These are phyloP conservation scores for Drosophila ochracea DNA, from an alignment of 2,888 invertebrate genomes.

Conservation along the genomic window DNA sequence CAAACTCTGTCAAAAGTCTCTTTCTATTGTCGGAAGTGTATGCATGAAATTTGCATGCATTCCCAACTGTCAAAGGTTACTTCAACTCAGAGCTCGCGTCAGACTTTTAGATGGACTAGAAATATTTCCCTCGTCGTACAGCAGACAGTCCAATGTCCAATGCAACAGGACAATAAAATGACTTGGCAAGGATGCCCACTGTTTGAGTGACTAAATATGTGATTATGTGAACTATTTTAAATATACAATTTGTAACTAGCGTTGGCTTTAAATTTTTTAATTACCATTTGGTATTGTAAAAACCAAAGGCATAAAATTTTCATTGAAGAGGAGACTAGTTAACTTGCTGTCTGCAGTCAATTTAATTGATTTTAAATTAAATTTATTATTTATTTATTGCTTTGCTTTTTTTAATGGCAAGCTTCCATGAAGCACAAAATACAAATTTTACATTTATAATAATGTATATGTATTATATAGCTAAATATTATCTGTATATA, in stretches of 20 bases:
- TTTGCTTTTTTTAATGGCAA: not conserved
- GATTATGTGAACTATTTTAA: not conserved
- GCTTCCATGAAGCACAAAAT: not conserved
- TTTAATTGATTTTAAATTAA: not conserved
- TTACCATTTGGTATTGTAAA: not conserved
- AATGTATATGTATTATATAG: not conserved
- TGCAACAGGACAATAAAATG: not conserved
- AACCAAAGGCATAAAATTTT: not conserved
- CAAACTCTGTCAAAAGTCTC: conserved; percentile 45
- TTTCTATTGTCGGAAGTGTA: conserved; percentile 46
- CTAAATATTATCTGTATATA: not conserved
- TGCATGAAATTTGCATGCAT: conserved; percentile 63
- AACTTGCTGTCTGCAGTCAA: not conserved
- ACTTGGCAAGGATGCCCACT: not conserved
- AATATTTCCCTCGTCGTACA: conserved; percentile 31
- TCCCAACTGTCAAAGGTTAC: conserved; percentile 32
- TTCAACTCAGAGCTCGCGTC: not conserved
- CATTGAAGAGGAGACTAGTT: not conserved
- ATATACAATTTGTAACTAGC: not conserved
- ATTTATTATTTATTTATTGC: not conserved
- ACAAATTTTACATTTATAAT: not conserved
- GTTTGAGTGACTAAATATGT: not conserved
- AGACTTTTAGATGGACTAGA: conserved; percentile 13
- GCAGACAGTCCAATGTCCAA: conserved; percentile 32
- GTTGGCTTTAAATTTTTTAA: not conserved